Percentiles rank a stretch among this genome's conserved stretches.
Evolutionary conservation across 2,888 invertebrate species (phyloP).

Genomic region (Trypoxylon attenuatum): DNA sequence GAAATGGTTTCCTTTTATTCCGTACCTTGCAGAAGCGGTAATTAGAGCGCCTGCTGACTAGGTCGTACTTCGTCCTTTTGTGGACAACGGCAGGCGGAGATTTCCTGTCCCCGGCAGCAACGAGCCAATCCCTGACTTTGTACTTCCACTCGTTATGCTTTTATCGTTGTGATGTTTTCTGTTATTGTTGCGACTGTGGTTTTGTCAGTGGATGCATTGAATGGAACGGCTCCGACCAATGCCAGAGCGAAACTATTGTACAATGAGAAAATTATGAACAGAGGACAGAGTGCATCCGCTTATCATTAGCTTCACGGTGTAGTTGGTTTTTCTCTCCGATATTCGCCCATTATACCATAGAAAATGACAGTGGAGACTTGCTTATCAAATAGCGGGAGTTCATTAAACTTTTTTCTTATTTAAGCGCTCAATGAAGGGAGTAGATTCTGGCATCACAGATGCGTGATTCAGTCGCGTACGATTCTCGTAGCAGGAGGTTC

Average conservation of each 20-base stretch:
- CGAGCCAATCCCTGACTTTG: slow-evolving; percentile 27
- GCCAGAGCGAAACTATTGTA: too few species aligned
- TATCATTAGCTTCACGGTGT: too few species aligned
- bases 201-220: slow-evolving; percentile 14
- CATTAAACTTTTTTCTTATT: too few species aligned
- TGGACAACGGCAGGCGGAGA: slow-evolving; percentile 14
- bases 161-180: slow-evolving; percentile 10
- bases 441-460: slow-evolving; percentile 27
- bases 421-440: too few species aligned
- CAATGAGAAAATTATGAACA: too few species aligned
- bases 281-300: too few species aligned
- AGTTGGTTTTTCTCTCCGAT: too few species aligned
- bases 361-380: too few species aligned
- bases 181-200: slow-evolving; percentile 16
- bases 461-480: slow-evolving; percentile 16
- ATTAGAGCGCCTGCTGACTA: slow-evolving; percentile 26
- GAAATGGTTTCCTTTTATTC: slow-evolving; percentile 29
- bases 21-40: slow-evolving; percentile 27
- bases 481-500: slow-evolving; percentile 32
- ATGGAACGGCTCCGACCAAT: too few species aligned
- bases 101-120: slow-evolving; percentile 41
- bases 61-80: slow-evolving; percentile 7
- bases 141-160: slow-evolving; percentile 25
- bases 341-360: too few species aligned
- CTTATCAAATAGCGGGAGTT: too few species aligned